Evolutionary conservation across 2,113 vertebrate genomes (phyloP).

Genomic region (Neotoma lepida): DNA sequence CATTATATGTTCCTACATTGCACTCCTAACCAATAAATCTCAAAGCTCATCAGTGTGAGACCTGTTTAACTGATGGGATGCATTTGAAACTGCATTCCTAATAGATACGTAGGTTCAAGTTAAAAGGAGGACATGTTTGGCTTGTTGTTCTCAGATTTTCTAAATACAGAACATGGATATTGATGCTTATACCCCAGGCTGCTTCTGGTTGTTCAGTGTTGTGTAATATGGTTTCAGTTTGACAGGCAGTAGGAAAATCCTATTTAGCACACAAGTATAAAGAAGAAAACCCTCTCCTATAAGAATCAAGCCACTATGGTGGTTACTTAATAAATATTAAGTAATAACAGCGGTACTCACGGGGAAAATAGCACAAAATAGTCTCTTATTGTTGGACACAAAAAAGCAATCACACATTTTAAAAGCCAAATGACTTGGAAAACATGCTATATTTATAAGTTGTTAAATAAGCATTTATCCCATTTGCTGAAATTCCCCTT

Average conservation of each 20-base stretch:
- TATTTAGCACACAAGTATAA: conserved; percentile 62
- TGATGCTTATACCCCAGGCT: conserved; percentile 43
- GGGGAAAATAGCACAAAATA: conserved; percentile 69
- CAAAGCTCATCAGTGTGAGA: conserved; percentile 53
- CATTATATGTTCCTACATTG: conserved; percentile 62
- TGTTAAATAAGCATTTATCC: conserved; percentile 63
- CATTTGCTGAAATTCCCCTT: conserved; percentile 59
- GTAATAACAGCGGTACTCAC: conserved; percentile 51
- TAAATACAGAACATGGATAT: conserved; percentile 24
- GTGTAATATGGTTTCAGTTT: conserved; percentile 62
- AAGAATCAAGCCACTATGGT: conserved; percentile 62
- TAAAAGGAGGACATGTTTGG: conserved; percentile 57
- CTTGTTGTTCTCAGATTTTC: conserved; percentile 41
- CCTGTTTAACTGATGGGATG: conserved; percentile 63
- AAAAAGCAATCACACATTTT: conserved; percentile 65
- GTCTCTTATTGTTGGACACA: conserved; percentile 46
- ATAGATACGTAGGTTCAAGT: conserved; percentile 24
- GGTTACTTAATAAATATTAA: conserved; percentile 73
- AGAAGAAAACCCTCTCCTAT: conserved; percentile 62
- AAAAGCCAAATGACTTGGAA: conserved; percentile 69
- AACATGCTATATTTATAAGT: conserved; percentile 57
- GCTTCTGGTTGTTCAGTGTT: conserved; percentile 50
- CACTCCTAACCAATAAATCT: conserved; percentile 65
- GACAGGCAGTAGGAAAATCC: conserved; percentile 57
- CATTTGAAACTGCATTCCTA: conserved; percentile 61